Base-by-base conservation (phyloP, 2,113 vertebrate species). In the Thinocorus orbignyianus region DNA sequence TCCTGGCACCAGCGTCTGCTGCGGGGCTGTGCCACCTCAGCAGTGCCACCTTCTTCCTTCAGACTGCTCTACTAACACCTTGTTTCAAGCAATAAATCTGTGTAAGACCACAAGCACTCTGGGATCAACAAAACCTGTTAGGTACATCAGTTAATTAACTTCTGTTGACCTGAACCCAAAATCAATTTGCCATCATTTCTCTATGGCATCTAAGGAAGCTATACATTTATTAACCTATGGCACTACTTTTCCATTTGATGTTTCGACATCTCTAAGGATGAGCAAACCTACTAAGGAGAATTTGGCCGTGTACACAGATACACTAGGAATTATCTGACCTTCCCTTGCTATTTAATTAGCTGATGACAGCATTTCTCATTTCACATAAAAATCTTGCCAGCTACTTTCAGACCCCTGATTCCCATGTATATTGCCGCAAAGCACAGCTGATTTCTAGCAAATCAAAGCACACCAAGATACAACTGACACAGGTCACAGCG, bases 401-500 rank as follows among this genome's bases (percentile, higher is more conserved):
- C 55, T 74, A 9, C 35, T 78, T 94, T 95, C n/a, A 69, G 23
- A 64, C 6, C 10, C 68, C 16, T 42, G 24, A 71, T 76, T 72
- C 82, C 91, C 52, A 49, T 2, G 0, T 44, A n/a, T 55, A 49
- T 41, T 3, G 4, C 64, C 33, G 91, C 72, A 25, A 95, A 78
- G 76, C 37, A 61, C 89, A 84, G 73, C 92, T 94, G 86, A 61
- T 92, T 85, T 95, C 94, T 30, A 91, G 83, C 79, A 90, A 95
- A 93, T 77, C 83, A 95, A 95, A 97, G 80, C 76, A 81, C 73
- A 70, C 51, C 1, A 1, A 61, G 72, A 83, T 66, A 81, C 24
- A 74, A 77, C 10, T 73, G 94, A 95, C 87, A 96, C 62, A 93
- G 93, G 94, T 95, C 87, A 97, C 84, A 76, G 70, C 35, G 13